These are phyloP conservation scores for Kuschelorhynchus macadamiae DNA, from an alignment of 2,888 invertebrate species.

Conservation along the genomic window DNA sequence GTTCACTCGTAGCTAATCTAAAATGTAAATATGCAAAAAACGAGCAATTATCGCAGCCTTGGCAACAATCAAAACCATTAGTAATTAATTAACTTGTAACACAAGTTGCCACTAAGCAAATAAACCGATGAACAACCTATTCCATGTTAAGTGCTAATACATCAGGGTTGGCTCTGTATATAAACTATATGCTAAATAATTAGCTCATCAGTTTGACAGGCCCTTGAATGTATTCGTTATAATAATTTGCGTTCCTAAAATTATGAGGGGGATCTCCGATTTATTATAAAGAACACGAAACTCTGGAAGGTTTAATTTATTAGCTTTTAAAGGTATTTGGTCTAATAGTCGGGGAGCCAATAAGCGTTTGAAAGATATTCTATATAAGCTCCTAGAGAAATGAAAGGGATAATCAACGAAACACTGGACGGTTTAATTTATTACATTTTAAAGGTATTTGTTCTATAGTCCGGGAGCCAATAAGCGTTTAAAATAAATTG, in stretches of 20 bases:
- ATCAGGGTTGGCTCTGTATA: neutral
- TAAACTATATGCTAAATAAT: neutral
- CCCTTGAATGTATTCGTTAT: neutral
- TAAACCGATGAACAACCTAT: slow-evolving; percentile 19
- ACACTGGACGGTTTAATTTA: no score
- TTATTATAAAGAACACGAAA: no score
- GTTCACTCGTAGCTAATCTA: slow-evolving; percentile 15
- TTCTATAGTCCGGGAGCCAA: no score
- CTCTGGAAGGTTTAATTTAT: no score
- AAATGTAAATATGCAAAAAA: slow-evolving; percentile 26
- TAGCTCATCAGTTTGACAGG: neutral
- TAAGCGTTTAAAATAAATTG: no score
- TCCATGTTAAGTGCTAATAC: slow-evolving; percentile 24
- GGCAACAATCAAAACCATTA: slow-evolving; percentile 29
- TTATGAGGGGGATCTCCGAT: neutral
- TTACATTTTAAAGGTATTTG: no score
- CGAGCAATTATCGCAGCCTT: slow-evolving; percentile 28
- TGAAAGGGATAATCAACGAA: no score
- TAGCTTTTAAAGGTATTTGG: no score
- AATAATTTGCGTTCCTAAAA: slow-evolving; percentile 4
- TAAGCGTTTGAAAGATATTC: no score
- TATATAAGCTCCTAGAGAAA: no score
- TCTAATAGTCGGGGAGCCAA: no score
- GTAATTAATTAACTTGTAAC: slow-evolving; percentile 29
- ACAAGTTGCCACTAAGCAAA: slow-evolving; percentile 11